phyloP scores from a whole-genome alignment of 2,888 invertebrate species.

The Drosophila tanythrix region DNA sequence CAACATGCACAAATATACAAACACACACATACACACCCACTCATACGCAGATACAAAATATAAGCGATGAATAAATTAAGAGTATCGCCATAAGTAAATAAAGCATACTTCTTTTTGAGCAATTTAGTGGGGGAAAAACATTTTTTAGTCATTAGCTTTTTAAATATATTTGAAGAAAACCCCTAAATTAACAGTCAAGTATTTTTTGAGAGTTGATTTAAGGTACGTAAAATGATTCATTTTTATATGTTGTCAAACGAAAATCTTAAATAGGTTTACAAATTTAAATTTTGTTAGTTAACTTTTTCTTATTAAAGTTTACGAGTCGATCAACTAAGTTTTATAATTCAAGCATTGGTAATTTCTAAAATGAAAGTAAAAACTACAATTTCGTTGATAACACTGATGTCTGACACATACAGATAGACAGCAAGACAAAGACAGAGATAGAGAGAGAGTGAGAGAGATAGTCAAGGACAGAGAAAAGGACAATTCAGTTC shows the following conservation, averaged over 20 bases:
- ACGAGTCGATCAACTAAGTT: background rate
- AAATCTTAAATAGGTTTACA: background rate
- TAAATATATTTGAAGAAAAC: background rate
- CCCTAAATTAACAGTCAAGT: background rate
- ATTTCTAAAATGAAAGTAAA: background rate
- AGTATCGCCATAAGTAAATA: background rate
- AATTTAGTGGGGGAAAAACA: background rate
- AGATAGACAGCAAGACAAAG: conserved; percentile 23
- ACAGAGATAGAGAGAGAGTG: conserved; percentile 12
- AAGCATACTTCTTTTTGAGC: background rate
- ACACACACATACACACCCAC: conserved; percentile 36
- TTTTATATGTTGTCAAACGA: background rate
- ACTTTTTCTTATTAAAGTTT: background rate
- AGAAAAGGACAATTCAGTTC: conserved; percentile 19
- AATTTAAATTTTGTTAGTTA: background rate
- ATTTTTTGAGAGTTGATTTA: background rate
- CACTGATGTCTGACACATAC: conserved; percentile 30
- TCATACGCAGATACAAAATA: conserved; percentile 33
- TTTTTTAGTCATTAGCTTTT: background rate
- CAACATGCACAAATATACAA: conserved; percentile 75
- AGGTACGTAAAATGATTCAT: background rate
- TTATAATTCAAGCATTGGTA: background rate
- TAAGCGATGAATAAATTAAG: background rate
- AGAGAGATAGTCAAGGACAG: conserved; percentile 1
- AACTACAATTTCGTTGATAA: conserved; percentile 1